Percentiles rank a stretch among this genome's conserved stretches.
phyloP scores from a whole-genome alignment of 2,113 vertebrate species.

The Pedetes capensis region DNA sequence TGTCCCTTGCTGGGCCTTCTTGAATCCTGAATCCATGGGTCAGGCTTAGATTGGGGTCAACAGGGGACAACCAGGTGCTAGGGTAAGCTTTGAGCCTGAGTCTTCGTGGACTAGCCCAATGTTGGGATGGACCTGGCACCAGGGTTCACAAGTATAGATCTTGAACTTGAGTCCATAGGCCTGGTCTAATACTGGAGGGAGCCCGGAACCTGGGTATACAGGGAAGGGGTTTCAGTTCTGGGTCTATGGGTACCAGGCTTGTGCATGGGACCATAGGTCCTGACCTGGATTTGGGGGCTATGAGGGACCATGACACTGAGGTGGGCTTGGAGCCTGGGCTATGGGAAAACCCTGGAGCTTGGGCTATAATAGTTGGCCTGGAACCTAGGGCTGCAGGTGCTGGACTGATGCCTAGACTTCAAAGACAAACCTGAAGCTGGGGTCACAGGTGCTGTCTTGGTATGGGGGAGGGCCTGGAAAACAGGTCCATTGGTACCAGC shows the following conservation, averaged over 20 bases:
- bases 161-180: neutral
- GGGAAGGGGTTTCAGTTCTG: neutral
- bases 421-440: neutral
- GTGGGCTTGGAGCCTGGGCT: neutral
- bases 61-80: neutral
- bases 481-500: too few relatives aligned
- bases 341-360: neutral
- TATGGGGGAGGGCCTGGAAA: neutral
- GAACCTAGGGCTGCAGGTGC: neutral
- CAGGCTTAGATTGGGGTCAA: too few relatives aligned
- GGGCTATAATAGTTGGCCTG: neutral
- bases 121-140: neutral
- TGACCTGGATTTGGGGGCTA: neutral
- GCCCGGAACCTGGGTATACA: neutral
- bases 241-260: neutral
- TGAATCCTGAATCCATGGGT: neutral
- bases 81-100: neutral
- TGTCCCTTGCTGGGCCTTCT: neutral
- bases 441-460: neutral
- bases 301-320: neutral
- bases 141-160: neutral
- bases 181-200: neutral
- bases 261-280: neutral
- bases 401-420: neutral
- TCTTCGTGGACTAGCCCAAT: neutral